Evolutionary conservation across 2,888 invertebrate species (phyloP), one percentile per base, ranked within the genome.

Genomic region (Pollenia labialis): DNA sequence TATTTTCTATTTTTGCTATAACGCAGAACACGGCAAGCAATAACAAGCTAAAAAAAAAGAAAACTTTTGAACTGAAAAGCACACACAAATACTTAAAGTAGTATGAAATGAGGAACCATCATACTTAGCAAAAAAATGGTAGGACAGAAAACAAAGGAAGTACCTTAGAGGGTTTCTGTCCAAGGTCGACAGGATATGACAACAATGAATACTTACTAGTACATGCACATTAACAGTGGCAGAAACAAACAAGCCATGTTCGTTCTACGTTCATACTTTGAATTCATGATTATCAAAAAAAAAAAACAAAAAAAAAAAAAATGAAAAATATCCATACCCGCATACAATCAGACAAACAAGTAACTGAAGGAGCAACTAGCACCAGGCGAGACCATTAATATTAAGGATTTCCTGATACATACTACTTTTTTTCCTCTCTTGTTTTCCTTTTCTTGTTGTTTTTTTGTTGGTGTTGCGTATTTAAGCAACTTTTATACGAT

Each of bases 301-400:
- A 64, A 44, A 23, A 75, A 18, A 23, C 52, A 62, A 32, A 64
- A 23, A 0, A 52, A 76, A 77, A 46, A 52, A 60, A 50, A 66
- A 16, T 9, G 62, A 46, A 16, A 60, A 80, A 18, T 56, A 72
- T 80, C 50, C 54, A 71, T 75, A 64, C 58, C 42, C 64, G 75
- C 50, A 58, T 46, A 56, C 42, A 50, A 18, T 52, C 46, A 52
- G 56, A 42, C 18, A 69, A 60, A 66, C 50, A 68, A 52, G 56
- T 66, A 58, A 56, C n/a, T 71, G 62, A 72, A 64, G 71, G 50
- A 76, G 62, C 76, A 76, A 71, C 76, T 83, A 76, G 84, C 84
- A 87, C 81, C 76, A 84, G 86, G 84, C 86, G 84, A 87, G 86
- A 81, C 86, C 86, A 87, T 87, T 87, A 87, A 87, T 87, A 81